Conservation (phyloP, 2,113 vertebrate species). For the Scalopus aquaticus region DNA sequence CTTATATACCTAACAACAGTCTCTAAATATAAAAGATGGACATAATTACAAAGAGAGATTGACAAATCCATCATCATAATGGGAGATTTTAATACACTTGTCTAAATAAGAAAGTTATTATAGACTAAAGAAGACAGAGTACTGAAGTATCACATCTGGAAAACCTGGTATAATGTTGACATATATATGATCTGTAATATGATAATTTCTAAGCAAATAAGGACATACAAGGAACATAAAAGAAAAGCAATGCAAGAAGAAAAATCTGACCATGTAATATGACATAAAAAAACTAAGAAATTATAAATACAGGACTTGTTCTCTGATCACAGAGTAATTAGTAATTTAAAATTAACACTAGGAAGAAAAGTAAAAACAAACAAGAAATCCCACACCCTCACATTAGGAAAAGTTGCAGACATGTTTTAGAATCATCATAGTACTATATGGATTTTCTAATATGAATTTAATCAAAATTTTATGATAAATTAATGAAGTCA, state of each 20-base stretch:
- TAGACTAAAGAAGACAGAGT: neutral
- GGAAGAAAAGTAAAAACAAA: neutral
- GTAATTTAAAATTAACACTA: neutral
- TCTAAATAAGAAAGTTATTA: neutral
- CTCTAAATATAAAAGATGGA: neutral
- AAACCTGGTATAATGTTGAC: neutral
- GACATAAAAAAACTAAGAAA: neutral
- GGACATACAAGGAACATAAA: neutral
- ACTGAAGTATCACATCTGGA: neutral
- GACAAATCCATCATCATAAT: neutral
- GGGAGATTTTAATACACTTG: neutral
- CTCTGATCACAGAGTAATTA: neutral
- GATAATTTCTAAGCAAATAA: neutral
- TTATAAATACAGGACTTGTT: neutral
- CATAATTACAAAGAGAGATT: neutral
- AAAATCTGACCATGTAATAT: neutral
- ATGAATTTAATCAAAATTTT: constrained; percentile 8
- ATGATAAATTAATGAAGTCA: neutral
- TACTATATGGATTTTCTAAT: neutral
- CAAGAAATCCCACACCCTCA: neutral
- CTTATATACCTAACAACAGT: neutral
- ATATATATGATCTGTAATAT: neutral
- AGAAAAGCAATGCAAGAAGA: neutral
- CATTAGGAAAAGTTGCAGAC: neutral
- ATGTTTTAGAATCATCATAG: neutral